Conservation (phyloP, 2,888 invertebrate species). For the Frankliniella intonsa region DNA sequence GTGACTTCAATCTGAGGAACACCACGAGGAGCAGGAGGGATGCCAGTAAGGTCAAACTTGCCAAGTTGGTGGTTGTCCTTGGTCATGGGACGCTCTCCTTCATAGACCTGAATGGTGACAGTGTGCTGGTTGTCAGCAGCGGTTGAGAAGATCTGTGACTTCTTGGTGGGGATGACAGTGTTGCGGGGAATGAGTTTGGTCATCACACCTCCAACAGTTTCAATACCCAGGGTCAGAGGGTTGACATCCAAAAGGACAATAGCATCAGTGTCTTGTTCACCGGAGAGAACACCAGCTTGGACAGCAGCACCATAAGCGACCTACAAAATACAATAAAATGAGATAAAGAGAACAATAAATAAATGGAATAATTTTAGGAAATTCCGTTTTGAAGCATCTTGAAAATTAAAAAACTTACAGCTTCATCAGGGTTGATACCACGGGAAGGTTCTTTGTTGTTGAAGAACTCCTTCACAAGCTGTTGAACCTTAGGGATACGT, state of each 20-base stretch:
- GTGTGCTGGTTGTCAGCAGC: slow-evolving; percentile 99
- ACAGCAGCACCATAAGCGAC: slow-evolving; percentile 97
- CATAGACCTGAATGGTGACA: slow-evolving; percentile 97
- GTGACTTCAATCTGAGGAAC: slow-evolving; percentile 93
- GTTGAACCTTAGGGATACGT: slow-evolving; percentile 96
- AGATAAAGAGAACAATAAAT: background rate
- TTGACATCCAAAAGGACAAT: slow-evolving; percentile 96
- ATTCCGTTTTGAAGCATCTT: slow-evolving; percentile 42
- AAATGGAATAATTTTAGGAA: background rate
- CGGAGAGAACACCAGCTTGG: slow-evolving; percentile 95
- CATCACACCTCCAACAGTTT: slow-evolving; percentile 99
- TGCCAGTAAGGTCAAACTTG: slow-evolving; percentile 96
- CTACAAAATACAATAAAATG: slow-evolving; percentile 38
- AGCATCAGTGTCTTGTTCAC: slow-evolving; percentile 95
- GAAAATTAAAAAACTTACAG: slow-evolving; percentile 51
- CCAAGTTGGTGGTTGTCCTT: slow-evolving; percentile 98
- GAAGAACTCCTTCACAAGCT: slow-evolving; percentile 90
- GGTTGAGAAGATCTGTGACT: slow-evolving; percentile 98
- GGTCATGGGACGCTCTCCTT: slow-evolving; percentile 99
- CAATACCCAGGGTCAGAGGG: slow-evolving; percentile 98
- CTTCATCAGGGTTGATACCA: slow-evolving; percentile 98
- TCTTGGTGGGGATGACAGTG: slow-evolving; percentile 98
- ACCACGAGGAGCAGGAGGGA: slow-evolving; percentile 90
- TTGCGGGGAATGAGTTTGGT: slow-evolving; percentile 96
- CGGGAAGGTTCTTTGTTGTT: slow-evolving; percentile 96